phyloP scores from a whole-genome alignment of 35 echinoderm and acorn worm species.

The Lytechinus variegatus region DNA sequence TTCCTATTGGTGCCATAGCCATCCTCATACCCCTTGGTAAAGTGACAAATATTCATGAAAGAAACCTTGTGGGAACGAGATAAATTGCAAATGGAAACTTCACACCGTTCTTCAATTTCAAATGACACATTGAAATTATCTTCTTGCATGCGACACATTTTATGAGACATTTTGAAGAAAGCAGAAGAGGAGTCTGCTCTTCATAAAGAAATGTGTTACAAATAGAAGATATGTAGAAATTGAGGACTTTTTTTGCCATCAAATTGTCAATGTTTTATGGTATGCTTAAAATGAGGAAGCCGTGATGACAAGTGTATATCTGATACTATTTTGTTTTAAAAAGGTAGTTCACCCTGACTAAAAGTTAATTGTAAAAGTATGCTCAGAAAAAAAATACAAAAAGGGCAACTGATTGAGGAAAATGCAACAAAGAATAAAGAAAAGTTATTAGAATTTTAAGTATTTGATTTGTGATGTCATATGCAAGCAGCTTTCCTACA shows the following conservation, averaged over 20 bases:
- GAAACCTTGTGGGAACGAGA: neutral
- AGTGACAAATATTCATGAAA: neutral
- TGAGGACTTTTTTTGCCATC: neutral
- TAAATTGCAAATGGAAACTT: neutral
- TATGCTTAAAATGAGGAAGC: too few species aligned
- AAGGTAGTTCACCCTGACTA: too few species aligned
- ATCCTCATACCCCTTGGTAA: neutral
- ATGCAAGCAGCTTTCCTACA: too few species aligned
- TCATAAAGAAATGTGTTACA: neutral
- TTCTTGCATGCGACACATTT: neutral
- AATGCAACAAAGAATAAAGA: too few species aligned
- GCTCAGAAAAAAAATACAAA: too few species aligned
- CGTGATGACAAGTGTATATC: too few species aligned
- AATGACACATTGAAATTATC: neutral
- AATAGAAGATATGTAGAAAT: neutral
- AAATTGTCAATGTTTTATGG: too few species aligned
- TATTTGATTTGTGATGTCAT: too few species aligned
- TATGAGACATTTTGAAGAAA: neutral
- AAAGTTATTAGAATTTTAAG: too few species aligned
- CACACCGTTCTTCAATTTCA: neutral
- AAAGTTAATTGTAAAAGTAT: too few species aligned
- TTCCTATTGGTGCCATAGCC: neutral
- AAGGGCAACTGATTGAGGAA: too few species aligned
- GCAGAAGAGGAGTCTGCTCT: neutral
- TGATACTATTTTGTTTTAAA: too few species aligned